Evolutionary conservation across 2,888 invertebrate genomes (phyloP), one percentile per base, ranked within the genome.

Genomic region (Drosophila infuscata): DNA sequence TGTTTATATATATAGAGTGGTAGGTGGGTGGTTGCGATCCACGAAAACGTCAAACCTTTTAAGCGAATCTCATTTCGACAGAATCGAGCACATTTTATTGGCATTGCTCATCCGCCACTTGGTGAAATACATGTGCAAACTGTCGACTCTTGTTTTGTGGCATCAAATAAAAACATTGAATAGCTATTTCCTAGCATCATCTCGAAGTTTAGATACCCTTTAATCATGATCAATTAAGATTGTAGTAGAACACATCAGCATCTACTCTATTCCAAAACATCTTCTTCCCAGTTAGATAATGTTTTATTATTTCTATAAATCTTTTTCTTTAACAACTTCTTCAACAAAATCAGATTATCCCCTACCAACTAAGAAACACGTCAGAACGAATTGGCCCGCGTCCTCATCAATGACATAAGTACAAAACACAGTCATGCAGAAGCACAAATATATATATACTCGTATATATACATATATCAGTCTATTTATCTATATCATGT

Each of bases 371-470:
- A 53, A 30, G 17, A 57, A 53, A 74, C 66, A 86, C 79, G 81
- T 81, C 83, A 83, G 76, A 76, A 35, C 57, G 66, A 71, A 70
- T 70, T 74, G 67, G 46, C 30, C 49, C 49, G 33, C 43, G 46
- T 46, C 11, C 71, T 76, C 79, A 74, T 74, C 74, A 81, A 89
- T 87, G 89, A 76, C 79, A 84, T 76, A 79, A 87, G 82, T 79
- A 82, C 74, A 52, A 67, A 41, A 74, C 30, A 38, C n/a, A 58
- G 20, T 12, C 32, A 58, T n/a, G 49, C 29, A 33, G 11, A 46
- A 20, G 12, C 20, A 20, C 20, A 20, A 20, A 12, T 20, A 3
- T 6, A 46, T 20, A 20, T 12, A n/a, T 20, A 46, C n/a, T n/a
- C 12, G 12, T 12, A 20, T 20, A 12, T 3, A 53, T 46, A 53